These are phyloP conservation scores for Troides helena DNA, from an alignment of 2,888 invertebrate species.

Conservation along the genomic window DNA sequence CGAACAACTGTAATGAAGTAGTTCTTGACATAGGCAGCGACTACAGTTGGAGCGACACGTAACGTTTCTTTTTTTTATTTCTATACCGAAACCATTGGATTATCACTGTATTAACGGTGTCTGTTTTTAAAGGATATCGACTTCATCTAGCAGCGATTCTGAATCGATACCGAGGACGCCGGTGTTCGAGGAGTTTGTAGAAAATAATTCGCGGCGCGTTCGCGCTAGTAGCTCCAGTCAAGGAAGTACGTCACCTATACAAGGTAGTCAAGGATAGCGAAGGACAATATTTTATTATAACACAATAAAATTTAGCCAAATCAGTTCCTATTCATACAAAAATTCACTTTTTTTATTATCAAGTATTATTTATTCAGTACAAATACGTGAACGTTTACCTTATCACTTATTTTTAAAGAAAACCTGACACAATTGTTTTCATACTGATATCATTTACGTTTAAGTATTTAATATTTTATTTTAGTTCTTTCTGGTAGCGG, in stretches of 20 bases:
- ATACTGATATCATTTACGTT: neutral
- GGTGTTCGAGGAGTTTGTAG: constrained; percentile 72
- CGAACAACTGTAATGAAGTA: constrained; percentile 62
- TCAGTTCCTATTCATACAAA: too few relatives aligned
- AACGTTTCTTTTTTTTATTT: constrained; percentile 35
- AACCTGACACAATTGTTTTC: too few relatives aligned
- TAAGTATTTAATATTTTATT: neutral
- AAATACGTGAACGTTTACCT: too few relatives aligned
- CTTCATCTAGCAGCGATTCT: constrained; percentile 72
- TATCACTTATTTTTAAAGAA: too few relatives aligned
- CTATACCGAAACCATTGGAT: neutral
- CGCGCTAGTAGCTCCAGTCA: constrained; percentile 57
- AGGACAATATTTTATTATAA: constrained; percentile 1
- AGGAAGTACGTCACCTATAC: constrained; percentile 58
- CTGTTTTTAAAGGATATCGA: constrained; percentile 52
- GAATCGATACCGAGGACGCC: constrained; percentile 73
- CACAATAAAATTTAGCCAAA: too few relatives aligned
- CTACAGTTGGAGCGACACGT: constrained; percentile 74
- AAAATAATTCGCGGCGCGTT: constrained; percentile 48
- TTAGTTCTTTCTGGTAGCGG: constrained; percentile 54
- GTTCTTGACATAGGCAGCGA: constrained; percentile 74
- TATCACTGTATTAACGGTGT: neutral
- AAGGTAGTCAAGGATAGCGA: constrained; percentile 44
- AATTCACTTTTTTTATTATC: too few relatives aligned
- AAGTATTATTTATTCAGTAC: too few relatives aligned